These are phyloP conservation scores for Torymus tubicola DNA, from an alignment of 2,888 invertebrate species.

Conservation along the genomic window DNA sequence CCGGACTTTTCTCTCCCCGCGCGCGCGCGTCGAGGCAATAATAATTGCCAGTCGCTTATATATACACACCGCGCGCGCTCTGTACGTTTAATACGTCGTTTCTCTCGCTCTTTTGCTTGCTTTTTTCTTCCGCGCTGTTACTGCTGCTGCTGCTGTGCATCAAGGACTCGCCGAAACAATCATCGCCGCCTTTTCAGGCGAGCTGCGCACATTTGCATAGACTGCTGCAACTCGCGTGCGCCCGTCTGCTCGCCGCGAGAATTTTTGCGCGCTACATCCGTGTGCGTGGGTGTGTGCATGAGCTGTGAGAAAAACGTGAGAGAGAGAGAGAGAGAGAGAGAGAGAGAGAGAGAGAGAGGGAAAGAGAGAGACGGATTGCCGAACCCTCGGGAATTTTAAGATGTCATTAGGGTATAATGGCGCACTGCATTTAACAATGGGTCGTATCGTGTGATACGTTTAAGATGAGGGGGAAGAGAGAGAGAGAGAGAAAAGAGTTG, in stretches of 20 bases:
- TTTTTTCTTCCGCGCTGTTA: background rate
- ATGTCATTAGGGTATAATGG: slow-evolving; percentile 47
- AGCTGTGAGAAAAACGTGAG: slow-evolving; percentile 40
- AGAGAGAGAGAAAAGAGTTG: no score
- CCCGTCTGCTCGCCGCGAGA: slow-evolving; percentile 9
- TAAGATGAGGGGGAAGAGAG: slow-evolving; percentile 27
- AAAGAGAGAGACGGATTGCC: slow-evolving; percentile 12
- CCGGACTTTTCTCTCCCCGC: slow-evolving; percentile 57
- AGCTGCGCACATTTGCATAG: slow-evolving; percentile 53
- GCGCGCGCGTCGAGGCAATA: slow-evolving; percentile 40
- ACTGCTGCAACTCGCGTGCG: slow-evolving; percentile 23
- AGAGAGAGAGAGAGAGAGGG: no score
- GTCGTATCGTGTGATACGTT: slow-evolving; percentile 13
- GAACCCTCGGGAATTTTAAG: slow-evolving; percentile 39
- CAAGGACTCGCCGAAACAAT: slow-evolving; percentile 57
- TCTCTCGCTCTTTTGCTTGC: slow-evolving; percentile 53
- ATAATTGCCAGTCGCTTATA: slow-evolving; percentile 57
- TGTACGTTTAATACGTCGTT: slow-evolving; percentile 50
- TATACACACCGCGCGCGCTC: background rate
- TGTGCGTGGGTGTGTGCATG: slow-evolving; percentile 14
- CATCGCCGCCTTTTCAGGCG: slow-evolving; percentile 56
- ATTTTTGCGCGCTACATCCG: slow-evolving; percentile 43
- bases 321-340: background rate
- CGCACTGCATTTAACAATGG: slow-evolving; percentile 21
- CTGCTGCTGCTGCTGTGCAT: slow-evolving; percentile 19